Evolutionary conservation across 2,113 vertebrate species (phyloP).

Genomic region (Phrynosoma platyrhinos): DNA sequence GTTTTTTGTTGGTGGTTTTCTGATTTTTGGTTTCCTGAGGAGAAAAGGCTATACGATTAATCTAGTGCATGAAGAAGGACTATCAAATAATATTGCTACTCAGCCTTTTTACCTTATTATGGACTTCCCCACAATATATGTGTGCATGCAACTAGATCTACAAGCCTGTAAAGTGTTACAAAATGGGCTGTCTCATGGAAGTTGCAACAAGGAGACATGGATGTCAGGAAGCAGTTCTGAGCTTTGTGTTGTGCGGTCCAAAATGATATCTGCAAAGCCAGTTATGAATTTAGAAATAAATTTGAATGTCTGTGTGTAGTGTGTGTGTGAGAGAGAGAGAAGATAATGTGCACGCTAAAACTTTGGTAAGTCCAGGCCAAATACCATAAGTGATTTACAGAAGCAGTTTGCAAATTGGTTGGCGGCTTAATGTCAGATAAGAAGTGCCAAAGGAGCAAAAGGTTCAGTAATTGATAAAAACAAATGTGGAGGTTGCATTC

Average conservation of each 20-base stretch:
- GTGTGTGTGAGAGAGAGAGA: neutral
- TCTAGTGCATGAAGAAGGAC: neutral
- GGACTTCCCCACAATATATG: neutral
- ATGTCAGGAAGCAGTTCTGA: neutral
- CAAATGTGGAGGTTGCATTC: neutral
- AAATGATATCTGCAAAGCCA: neutral
- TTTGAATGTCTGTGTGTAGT: neutral
- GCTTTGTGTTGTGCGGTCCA: neutral
- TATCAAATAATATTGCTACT: neutral
- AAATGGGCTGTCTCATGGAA: neutral
- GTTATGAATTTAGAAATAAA: neutral
- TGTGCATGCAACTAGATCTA: neutral
- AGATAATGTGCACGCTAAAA: neutral
- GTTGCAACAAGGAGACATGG: neutral
- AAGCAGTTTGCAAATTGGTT: neutral
- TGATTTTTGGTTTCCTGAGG: neutral
- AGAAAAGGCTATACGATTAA: neutral
- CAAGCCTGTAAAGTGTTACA: neutral
- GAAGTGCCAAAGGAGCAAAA: neutral
- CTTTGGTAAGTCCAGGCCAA: neutral
- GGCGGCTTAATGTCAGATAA: neutral
- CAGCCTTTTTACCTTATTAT: neutral
- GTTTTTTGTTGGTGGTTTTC: no score
- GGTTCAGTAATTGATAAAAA: neutral
- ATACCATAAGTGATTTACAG: neutral